Percentiles rank a stretch among this genome's conserved stretches.
These are phyloP conservation scores for Aphelocoma coerulescens DNA, from an alignment of 2,113 vertebrate species.

Conservation along the genomic window DNA sequence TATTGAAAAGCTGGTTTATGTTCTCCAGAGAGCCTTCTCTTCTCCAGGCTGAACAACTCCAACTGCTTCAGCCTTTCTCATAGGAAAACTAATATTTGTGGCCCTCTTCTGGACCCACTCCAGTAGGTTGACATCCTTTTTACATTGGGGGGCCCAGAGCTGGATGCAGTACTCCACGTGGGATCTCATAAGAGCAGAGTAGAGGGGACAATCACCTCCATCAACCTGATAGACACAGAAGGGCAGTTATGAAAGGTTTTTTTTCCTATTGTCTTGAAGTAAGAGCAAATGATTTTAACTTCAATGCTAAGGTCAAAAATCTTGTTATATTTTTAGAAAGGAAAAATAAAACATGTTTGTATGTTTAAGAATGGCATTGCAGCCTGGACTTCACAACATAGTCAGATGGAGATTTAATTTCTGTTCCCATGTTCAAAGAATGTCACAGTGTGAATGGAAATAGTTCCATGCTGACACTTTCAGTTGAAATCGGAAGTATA, in stretches of 20 bases:
- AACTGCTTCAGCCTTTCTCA: background rate
- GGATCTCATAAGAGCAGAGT: background rate
- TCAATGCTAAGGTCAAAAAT: background rate
- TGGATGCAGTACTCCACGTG: rapidly evolving
- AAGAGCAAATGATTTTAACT: background rate
- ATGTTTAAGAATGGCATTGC: background rate
- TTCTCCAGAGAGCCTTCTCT: background rate
- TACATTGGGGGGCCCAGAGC: rapidly evolving
- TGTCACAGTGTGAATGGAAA: background rate
- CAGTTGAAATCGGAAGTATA: background rate
- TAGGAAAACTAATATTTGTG: background rate
- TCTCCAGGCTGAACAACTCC: background rate
- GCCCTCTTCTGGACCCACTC: background rate
- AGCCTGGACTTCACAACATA: background rate
- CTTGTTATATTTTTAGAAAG: background rate
- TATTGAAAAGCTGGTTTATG: background rate
- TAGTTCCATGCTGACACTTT: background rate
- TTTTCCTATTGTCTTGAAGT: background rate
- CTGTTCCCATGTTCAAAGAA: background rate
- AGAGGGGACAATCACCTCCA: background rate
- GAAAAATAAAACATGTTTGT: background rate
- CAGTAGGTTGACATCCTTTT: rapidly evolving
- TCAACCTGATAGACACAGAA: background rate
- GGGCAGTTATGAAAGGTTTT: background rate
- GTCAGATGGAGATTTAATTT: background rate